A percentile compares a stretch with the other conserved stretches of the same genome.
These are phyloP conservation scores for Oryzias melastigma DNA, from an alignment of 2,113 vertebrate species.

Conservation along the genomic window DNA sequence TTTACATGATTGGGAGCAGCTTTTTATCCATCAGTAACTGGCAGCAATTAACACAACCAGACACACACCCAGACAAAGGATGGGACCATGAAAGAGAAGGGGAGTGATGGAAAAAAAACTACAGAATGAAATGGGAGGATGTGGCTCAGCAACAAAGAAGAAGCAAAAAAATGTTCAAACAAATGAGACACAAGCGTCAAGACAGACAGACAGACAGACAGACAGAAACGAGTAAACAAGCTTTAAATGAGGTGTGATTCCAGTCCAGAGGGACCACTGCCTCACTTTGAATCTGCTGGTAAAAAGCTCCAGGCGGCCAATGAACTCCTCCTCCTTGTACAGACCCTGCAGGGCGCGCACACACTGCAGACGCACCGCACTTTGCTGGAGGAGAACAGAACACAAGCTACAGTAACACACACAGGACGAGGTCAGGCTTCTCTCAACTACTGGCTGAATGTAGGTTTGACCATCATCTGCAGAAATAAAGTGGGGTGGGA, in stretches of 20 bases:
- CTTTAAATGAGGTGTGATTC: constrained; percentile 30
- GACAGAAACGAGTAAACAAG: constrained; percentile 5
- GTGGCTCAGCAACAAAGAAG: constrained; percentile 32
- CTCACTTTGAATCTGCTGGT: constrained; percentile 89
- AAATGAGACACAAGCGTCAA: constrained; percentile 27
- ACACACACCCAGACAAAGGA: constrained; percentile 50
- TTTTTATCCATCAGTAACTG: constrained; percentile 64
- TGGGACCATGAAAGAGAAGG: constrained; percentile 31
- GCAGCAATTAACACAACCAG: constrained; percentile 55
- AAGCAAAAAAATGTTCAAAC: constrained; percentile 35
- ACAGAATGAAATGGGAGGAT: constrained; percentile 19
- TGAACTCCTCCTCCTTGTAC: constrained; percentile 76
- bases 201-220: too few species aligned
- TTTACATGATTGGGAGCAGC: constrained; percentile 55
- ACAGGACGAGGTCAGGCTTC: constrained; percentile 10
- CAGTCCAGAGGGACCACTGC: constrained; percentile 43
- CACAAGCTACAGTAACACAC: constrained; percentile 13
- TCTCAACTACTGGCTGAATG: constrained; percentile 20
- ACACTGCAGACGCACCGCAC: constrained; percentile 84
- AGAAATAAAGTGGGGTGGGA: too few species aligned
- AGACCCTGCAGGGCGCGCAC: constrained; percentile 81
- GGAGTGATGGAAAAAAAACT: constrained; percentile 11
- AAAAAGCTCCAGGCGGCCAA: constrained; percentile 86
- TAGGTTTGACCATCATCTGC: background rate
- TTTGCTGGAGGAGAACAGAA: constrained; percentile 71